Percentiles rank a stretch among this genome's conserved stretches.
phyloP scores from a whole-genome alignment of 1,140 invertebrate genomes.

The Drosophila tani region DNA sequence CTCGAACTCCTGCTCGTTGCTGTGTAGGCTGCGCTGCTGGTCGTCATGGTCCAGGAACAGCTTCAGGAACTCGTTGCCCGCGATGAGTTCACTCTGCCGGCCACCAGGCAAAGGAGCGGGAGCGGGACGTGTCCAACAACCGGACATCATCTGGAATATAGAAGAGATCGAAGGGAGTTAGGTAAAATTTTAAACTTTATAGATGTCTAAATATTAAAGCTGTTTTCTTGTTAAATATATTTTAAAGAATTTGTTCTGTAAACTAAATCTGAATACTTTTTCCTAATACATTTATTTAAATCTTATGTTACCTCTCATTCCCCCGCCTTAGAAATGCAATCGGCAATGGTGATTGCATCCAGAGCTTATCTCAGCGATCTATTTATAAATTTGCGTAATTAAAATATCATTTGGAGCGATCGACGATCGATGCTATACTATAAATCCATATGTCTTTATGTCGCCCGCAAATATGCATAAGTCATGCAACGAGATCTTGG shows the following conservation, averaged over 20 bases:
- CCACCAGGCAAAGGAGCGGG: slow-evolving; percentile 36
- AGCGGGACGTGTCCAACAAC: slow-evolving; percentile 46
- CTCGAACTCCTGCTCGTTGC: slow-evolving; percentile 58
- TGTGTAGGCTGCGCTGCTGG: slow-evolving; percentile 71
- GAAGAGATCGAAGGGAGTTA: slow-evolving; percentile 28
- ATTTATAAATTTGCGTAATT: slow-evolving; percentile 78
- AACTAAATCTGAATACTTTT: not conserved
- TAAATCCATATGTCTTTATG: slow-evolving; percentile 55
- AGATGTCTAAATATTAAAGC: no score
- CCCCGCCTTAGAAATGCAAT: not conserved
- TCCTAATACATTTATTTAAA: not conserved
- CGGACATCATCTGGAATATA: slow-evolving; percentile 66
- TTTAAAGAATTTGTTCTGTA: slow-evolving; percentile 2
- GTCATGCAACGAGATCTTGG: slow-evolving; percentile 43
- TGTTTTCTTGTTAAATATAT: no score
- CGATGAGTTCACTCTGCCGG: slow-evolving; percentile 77
- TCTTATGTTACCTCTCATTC: not conserved
- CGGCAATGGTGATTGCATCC: slow-evolving; percentile 29
- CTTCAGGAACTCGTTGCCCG: slow-evolving; percentile 83
- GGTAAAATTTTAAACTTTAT: not conserved
- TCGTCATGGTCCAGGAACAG: slow-evolving; percentile 76
- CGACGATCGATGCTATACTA: slow-evolving; percentile 14
- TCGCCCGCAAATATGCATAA: slow-evolving; percentile 45
- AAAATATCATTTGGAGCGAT: slow-evolving; percentile 66
- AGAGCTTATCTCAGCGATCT: slow-evolving; percentile 70